Evolutionary conservation across 2,113 vertebrate species (phyloP).

Genomic region (Maccullochella peelii): DNA sequence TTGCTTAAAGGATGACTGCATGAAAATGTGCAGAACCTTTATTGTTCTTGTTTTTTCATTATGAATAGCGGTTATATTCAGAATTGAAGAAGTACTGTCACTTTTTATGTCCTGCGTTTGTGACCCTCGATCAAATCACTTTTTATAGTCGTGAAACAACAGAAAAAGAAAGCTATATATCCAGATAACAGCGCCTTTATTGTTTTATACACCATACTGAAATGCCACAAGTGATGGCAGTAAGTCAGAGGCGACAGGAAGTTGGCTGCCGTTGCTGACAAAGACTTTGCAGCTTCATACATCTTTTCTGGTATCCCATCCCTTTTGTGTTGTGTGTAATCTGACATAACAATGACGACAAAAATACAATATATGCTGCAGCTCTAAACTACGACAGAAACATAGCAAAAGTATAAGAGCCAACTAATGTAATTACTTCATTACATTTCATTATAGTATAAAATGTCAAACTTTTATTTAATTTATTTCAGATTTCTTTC

Average conservation of each 20-base stretch:
- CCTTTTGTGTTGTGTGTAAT: background rate
- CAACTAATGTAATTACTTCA: background rate
- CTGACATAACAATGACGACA: background rate
- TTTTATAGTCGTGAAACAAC: background rate
- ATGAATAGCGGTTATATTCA: background rate
- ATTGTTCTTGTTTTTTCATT: background rate
- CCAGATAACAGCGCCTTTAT: background rate
- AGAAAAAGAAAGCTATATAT: background rate
- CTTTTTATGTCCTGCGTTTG: too few relatives aligned
- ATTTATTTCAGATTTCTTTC: background rate
- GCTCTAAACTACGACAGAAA: background rate
- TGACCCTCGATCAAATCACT: background rate
- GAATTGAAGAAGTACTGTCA: background rate
- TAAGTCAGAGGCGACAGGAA: background rate
- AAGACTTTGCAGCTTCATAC: background rate
- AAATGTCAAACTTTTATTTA: background rate
- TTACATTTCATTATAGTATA: background rate
- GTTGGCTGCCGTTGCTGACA: background rate
- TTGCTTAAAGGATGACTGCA: too few relatives aligned
- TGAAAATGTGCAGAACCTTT: too few relatives aligned
- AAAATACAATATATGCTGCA: background rate
- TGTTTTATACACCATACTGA: background rate
- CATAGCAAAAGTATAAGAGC: background rate
- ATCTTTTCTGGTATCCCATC: background rate
- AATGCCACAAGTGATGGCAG: background rate